Percentiles rank a stretch among this genome's conserved stretches.
These are phyloP conservation scores for Caenorhabditis sp. DNA, from an alignment of 2,888 invertebrate genomes.

Conservation along the genomic window DNA sequence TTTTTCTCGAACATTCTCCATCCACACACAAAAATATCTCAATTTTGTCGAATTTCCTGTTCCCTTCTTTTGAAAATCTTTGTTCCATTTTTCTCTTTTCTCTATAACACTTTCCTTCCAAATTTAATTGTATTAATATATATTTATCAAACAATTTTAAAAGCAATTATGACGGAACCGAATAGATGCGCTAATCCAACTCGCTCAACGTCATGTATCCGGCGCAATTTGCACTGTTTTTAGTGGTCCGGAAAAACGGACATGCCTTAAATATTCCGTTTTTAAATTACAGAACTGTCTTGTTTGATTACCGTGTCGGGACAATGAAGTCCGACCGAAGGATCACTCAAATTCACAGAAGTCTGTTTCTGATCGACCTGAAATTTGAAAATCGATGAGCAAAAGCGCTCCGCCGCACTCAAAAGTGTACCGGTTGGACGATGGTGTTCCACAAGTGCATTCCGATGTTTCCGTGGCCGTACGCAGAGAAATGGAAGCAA, in stretches of 20 bases:
- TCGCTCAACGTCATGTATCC: constrained; percentile 37
- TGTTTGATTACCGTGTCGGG: constrained; percentile 34
- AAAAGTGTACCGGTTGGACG: constrained; percentile 42
- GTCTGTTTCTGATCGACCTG: constrained; percentile 57
- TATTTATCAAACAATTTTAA: too few relatives aligned
- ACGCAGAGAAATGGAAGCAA: constrained; percentile 67
- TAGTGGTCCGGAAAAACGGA: constrained; percentile 62
- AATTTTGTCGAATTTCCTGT: constrained; percentile 2
- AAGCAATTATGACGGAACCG: too few relatives aligned
- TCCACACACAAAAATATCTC: background rate
- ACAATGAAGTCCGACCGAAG: constrained; percentile 41
- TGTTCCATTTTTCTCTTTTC: background rate
- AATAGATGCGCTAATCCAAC: constrained; percentile 16
- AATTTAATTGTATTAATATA: too few relatives aligned
- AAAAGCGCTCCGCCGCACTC: background rate
- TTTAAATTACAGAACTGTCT: too few relatives aligned
- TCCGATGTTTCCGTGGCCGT: constrained; percentile 57
- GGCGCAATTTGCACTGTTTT: constrained; percentile 59
- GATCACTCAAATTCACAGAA: constrained; percentile 56
- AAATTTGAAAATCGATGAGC: background rate
- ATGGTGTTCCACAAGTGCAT: constrained; percentile 66
- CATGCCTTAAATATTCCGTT: constrained; percentile 57
- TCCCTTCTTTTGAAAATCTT: background rate
- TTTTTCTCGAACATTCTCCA: too few relatives aligned
- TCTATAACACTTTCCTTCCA: background rate